Conservation (phyloP, 2,797 vertebrate species). For the Pelochelys cantorii region DNA sequence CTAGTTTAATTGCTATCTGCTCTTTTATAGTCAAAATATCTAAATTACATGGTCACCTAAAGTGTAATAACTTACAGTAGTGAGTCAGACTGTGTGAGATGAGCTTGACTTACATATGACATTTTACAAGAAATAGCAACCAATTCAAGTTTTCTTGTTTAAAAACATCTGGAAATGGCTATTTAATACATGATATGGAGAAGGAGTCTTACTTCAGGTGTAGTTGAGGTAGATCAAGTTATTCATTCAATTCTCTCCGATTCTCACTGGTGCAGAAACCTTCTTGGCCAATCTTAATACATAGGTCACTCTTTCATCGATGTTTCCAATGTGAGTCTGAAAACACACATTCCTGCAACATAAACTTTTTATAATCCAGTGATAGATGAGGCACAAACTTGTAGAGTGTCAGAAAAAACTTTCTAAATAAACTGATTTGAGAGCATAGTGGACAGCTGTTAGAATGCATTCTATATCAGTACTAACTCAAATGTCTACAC, state of each 20-base stretch:
- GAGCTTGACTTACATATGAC: not conserved
- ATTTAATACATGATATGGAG: not conserved
- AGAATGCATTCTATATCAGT: not conserved
- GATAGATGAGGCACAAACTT: not conserved
- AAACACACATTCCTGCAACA: constrained; percentile 84
- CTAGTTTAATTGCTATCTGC: not conserved
- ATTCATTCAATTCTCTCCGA: constrained; percentile 83
- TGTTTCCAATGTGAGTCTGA: constrained; percentile 84
- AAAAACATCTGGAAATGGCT: not conserved
- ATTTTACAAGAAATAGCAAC: not conserved
- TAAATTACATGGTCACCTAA: too few relatives aligned
- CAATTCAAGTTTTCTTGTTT: not conserved
- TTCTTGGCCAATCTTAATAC: constrained; percentile 89
- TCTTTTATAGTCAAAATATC: not conserved
- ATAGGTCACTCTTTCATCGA: constrained; percentile 87
- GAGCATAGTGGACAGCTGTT: not conserved
- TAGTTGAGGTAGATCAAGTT: constrained; percentile 88
- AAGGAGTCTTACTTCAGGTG: constrained; percentile 81
- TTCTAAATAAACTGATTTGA: not conserved
- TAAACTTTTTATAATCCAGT: not conserved
- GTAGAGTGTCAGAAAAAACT: not conserved
- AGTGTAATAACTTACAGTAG: not conserved
- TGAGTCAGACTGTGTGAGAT: not conserved
- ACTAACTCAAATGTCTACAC: not conserved
- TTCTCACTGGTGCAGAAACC: constrained; percentile 86